Base-by-base conservation (phyloP, 2,113 vertebrate species). In the Gorilla gorilla region DNA sequence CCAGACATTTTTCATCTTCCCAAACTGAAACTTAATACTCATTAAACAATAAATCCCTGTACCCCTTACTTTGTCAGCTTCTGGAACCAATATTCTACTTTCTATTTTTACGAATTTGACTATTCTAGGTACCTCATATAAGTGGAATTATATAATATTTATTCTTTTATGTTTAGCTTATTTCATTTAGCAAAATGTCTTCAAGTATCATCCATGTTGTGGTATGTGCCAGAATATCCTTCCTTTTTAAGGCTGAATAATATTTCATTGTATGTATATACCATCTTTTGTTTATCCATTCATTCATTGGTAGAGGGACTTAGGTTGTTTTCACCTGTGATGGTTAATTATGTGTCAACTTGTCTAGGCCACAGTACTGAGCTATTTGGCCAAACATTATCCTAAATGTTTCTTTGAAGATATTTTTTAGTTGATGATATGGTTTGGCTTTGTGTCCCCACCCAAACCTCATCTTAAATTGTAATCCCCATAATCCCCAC, bases 171-270 rank as follows among this genome's bases (percentile, higher is more conserved):
- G 13, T 89, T 8, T 82, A 59, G 20, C 40, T 93, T 59, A 61
- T 92, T 90, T 96, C 30, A 80, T 66, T 57, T 94, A 89, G 11
- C 38, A 20, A 40, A 79, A 89, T 68, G 18, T 87, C 45, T 90
- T 35, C 66, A 48, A 76, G 57, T 0, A 90, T 68, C 64, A 50
- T 55, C 64, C 43, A 59, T 66, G 17, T 76, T 52, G 14, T 48
- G 73, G 17, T 8, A 57, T 66, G 79, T 94, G 64, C 40, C 17
- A 82, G 61, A 66, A 64, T 78, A 75, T 70, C 0, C 75, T 79
- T 55, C 13, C 25, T 48, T 80, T 90, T 86, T 81, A 93, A 73
- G 86, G 40, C 25, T 45, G 45, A 72, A n/a, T 96, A 61, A 79
- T 79, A 59, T 57, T 82, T 43, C 27, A 20, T 75, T 84, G 18